These are phyloP conservation scores for Drosophila parabipectinata DNA, from an alignment of 1,140 invertebrate species.

Conservation along the genomic window DNA sequence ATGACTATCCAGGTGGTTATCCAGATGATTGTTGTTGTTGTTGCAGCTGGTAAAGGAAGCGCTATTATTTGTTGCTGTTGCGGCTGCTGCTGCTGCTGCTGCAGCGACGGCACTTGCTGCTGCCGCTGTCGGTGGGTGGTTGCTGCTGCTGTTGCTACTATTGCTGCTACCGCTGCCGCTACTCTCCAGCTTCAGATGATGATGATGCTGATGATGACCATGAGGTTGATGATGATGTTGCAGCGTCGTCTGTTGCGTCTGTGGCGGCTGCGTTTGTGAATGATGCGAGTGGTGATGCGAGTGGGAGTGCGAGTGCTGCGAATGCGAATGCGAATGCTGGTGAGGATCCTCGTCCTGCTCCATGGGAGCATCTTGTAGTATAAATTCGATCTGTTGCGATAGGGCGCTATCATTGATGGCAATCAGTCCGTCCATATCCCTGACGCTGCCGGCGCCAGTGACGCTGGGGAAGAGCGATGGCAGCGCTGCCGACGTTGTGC, in stretches of 20 bases:
- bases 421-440: conserved; percentile 81
- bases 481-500: conserved; percentile 46
- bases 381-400: conserved; percentile 84
- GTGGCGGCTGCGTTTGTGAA: conserved; percentile 37
- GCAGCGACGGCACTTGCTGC: conserved; percentile 22
- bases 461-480: conserved; percentile 59
- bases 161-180: conserved; percentile 17
- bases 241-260: conserved; percentile 1
- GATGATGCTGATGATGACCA: conserved; percentile 10
- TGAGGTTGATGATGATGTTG: not conserved
- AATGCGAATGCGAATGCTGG: conserved; percentile 37
- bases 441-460: conserved; percentile 36
- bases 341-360: conserved; percentile 77
- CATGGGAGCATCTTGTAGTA: conserved; percentile 83
- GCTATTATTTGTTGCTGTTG: conserved; percentile 11
- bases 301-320: conserved; percentile 3
- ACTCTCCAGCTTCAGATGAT: conserved; percentile 36
- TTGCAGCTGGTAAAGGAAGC: conserved; percentile 14
- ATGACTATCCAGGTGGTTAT: conserved; percentile 42
- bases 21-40: conserved; percentile 16
- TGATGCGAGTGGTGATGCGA: conserved; percentile 27
- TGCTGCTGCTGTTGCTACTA: conserved; percentile 34
- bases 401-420: conserved; percentile 83
- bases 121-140: conserved; percentile 72
- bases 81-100: conserved; percentile 25